A percentile compares a stretch with the other conserved stretches of the same genome.
Evolutionary conservation across 2,888 invertebrate genomes (phyloP).

Genomic region (Rugalucina vietnamica): DNA sequence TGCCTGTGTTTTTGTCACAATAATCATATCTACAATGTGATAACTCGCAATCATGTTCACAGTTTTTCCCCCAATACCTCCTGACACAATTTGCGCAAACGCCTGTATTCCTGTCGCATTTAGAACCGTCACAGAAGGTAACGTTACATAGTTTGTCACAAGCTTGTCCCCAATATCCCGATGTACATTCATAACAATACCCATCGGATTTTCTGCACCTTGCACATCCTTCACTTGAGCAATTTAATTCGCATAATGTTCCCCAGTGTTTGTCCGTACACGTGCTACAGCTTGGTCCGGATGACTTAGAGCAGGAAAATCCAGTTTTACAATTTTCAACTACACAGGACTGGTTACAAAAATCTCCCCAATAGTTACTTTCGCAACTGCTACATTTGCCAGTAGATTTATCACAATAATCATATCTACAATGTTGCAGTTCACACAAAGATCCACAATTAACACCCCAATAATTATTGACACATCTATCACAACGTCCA

Average conservation of each 20-base stretch:
- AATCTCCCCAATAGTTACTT: background rate
- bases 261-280: background rate
- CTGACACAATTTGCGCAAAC: background rate
- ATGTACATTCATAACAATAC: background rate
- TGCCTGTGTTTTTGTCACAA: background rate
- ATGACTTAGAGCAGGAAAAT: background rate
- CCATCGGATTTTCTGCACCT: background rate
- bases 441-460: background rate
- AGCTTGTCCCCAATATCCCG: background rate
- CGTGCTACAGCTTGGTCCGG: background rate
- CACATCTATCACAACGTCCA: background rate
- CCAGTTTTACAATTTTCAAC: background rate
- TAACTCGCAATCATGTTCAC: background rate
- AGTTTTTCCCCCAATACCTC: background rate
- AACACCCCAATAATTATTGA: background rate
- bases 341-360: background rate
- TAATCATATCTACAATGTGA: background rate
- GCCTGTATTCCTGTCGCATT: background rate
- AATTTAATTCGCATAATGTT: background rate
- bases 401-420: background rate
- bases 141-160: background rate
- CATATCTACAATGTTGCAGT: background rate
- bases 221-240: background rate
- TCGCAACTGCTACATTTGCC: background rate
- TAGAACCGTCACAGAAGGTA: background rate